Base-by-base conservation (phyloP, 2,888 invertebrate genomes). In the Anthrax anthrax region DNA sequence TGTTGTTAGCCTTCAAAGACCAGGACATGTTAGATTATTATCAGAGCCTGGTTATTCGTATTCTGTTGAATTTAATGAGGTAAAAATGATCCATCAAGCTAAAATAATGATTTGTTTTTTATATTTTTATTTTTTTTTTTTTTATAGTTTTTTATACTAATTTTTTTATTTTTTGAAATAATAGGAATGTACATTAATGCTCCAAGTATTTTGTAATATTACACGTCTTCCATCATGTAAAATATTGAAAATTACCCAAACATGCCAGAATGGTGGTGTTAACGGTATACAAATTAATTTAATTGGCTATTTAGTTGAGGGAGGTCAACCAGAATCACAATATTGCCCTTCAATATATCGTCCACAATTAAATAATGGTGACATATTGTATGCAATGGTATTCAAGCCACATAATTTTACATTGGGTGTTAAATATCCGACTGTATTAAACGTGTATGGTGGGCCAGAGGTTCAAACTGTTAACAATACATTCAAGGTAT, bases 381-480 rank as follows among this genome's bases (percentile, higher is more conserved):
- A 82, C 56, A 73, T 76, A 16, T 70, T 88, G 47, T 82, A 85
- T 58, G 91, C 94, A 40, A 86, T 95, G 80, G 81, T 94, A 52
- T 94, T 92, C 71, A 84, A 87, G 59, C 89, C 88, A 3, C 80
- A 81, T 60, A 76, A 78, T 62, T 80, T 76, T 57, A 72, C 76
- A 55, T 48, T 66, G 47, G 69, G 68, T 18, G 61, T 67, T n/a
- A 66, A 67, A 49, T 91, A 92, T 71, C 96, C 98, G 1, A 92
- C 94, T 16, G 84, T 98, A 50, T 75, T 97, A 43, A 92, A 94
- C 68, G 90, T 99, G 45, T 99, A 98, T 64, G 98, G 95, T 3
- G 98, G 98, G 0, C 98, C 98, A 0, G 95, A 96, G 66, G 94
- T 97, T 42, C 97, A 99, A 71, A 78, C 95, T 37, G 97, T 98